Base-by-base conservation (phyloP, 1,140 invertebrate species). In the Drosophila sp. region DNA sequence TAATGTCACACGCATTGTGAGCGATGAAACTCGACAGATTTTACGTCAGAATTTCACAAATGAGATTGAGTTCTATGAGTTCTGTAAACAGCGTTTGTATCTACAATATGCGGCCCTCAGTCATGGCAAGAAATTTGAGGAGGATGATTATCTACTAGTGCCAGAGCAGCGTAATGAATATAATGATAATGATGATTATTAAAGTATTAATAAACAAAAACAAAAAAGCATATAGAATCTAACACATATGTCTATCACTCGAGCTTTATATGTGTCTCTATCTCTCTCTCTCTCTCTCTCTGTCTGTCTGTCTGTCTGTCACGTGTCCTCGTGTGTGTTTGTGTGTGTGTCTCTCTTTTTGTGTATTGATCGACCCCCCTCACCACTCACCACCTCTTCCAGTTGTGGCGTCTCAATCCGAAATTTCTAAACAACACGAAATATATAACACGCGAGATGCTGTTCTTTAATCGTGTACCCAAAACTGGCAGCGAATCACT, bases 391-490 rank as follows among this genome's bases (percentile, higher is more conserved):
- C 1, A 35, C 55, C 25, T 33, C 44, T 70, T 70, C 30, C 79
- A 89, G 86, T 67, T 90, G 29, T 65, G 79, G 68, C 70, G 55
- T 8, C 74, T 90, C 8, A 70, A 77, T n/a, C 41, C 77, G 3
- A 80, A 74, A 4, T 63, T 58, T n/a, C 70, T 97, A 44, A 97
- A 97, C 92, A 97, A 97, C 80, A 97, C 96, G 1, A 93, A 93
- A 29, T 93, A 94, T 60, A 94, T 96, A 1, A 94, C 93, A 66
- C 94, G 94, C 27, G 94, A 97, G 66, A 93, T 97, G 7, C 81
- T 98, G 1, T 96, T 97, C 92, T 98, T 97, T 92, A 98, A 98
- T 92, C 93, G 97, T 11, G 96, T 98, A 4, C 97, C 97, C 2
- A 98, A 98, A 93, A 96, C 96, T 25, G 93, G 93, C 6, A 96